Percentiles rank a stretch among this genome's conserved stretches.
Conservation (phyloP, 2,888 invertebrate species). For the Mythimna loreyi region DNA sequence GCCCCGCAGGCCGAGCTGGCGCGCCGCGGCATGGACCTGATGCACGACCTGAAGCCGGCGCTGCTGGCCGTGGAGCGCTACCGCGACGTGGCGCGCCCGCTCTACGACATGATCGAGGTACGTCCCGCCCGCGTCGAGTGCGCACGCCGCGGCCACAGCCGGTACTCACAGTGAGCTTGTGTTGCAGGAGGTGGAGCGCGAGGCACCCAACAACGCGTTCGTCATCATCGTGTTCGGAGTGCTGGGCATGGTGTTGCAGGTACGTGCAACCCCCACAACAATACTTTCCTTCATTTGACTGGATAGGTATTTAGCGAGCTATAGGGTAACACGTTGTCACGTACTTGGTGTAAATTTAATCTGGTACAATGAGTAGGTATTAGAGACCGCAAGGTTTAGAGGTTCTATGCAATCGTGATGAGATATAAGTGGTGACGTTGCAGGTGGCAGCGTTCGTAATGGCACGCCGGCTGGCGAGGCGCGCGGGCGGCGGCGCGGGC, state of each 20-base stretch:
- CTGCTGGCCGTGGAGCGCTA: slow-evolving; percentile 85
- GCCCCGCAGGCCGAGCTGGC: slow-evolving; percentile 87
- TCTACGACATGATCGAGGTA: slow-evolving; percentile 88
- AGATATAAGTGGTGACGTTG: slow-evolving; percentile 14
- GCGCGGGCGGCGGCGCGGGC: slow-evolving; percentile 44
- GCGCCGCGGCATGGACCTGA: slow-evolving; percentile 83
- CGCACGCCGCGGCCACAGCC: no score
- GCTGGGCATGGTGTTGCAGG: slow-evolving; percentile 82
- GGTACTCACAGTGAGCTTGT: slow-evolving; percentile 14
- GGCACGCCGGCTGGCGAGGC: slow-evolving; percentile 75
- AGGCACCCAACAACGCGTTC: slow-evolving; percentile 86
- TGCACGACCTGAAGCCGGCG: slow-evolving; percentile 88
- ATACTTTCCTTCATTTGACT: background rate
- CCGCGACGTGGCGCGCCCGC: slow-evolving; percentile 81
- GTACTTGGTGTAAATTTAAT: background rate
- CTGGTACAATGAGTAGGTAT: background rate
- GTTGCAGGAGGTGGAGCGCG: slow-evolving; percentile 85
- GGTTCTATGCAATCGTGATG: background rate
- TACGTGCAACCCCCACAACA: slow-evolving; percentile 36
- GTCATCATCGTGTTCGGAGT: slow-evolving; percentile 82
- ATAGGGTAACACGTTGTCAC: background rate
- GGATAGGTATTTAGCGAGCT: background rate
- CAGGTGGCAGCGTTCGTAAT: slow-evolving; percentile 84
- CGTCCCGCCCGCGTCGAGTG: no score
- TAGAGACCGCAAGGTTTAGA: background rate